A percentile compares a stretch with the other conserved stretches of the same genome.
Evolutionary conservation across 2,888 invertebrate genomes (phyloP).

Genomic region (Steromphala cineraria): DNA sequence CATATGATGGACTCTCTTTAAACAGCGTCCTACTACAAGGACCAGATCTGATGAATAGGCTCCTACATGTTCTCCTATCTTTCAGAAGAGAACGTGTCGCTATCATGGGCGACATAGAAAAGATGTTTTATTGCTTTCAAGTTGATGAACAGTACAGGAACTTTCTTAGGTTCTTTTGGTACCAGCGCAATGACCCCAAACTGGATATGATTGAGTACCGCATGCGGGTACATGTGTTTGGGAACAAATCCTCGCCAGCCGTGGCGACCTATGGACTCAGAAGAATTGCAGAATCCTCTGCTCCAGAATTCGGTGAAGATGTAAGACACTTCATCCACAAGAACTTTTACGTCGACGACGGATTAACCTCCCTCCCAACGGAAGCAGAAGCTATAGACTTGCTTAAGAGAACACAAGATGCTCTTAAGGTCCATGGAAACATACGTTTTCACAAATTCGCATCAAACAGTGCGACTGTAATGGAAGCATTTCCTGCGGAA

Average conservation of each 20-base stretch:
- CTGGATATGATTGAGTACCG: too few species aligned
- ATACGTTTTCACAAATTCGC: constrained; percentile 43
- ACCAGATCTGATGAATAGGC: constrained; percentile 40
- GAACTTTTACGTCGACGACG: constrained; percentile 50
- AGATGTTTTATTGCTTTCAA: constrained; percentile 44
- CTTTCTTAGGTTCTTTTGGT: constrained; percentile 44
- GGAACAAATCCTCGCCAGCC: constrained; percentile 39
- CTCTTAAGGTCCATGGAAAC: constrained; percentile 27
- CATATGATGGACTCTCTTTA: too few species aligned
- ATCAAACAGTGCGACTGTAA: constrained; percentile 32
- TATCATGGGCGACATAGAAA: constrained; percentile 40
- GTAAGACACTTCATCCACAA: constrained; percentile 34
- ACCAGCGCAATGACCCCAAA: constrained; percentile 36
- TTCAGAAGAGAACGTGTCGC: constrained; percentile 35
- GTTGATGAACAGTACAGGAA: constrained; percentile 37
- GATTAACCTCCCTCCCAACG: constrained; percentile 30
- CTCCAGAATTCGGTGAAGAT: constrained; percentile 19
- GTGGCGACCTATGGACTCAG: too few species aligned
- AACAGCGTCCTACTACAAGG: constrained; percentile 32
- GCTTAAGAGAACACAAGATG: constrained; percentile 37
- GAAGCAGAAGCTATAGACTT: constrained; percentile 31
- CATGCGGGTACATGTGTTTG: constrained; percentile 47
- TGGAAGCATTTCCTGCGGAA: constrained; percentile 28
- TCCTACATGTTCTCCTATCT: constrained; percentile 37
- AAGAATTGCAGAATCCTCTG: constrained; percentile 20